Evolutionary conservation across 2,113 vertebrate species (phyloP).

Genomic region (Phodopus roborovskii): DNA sequence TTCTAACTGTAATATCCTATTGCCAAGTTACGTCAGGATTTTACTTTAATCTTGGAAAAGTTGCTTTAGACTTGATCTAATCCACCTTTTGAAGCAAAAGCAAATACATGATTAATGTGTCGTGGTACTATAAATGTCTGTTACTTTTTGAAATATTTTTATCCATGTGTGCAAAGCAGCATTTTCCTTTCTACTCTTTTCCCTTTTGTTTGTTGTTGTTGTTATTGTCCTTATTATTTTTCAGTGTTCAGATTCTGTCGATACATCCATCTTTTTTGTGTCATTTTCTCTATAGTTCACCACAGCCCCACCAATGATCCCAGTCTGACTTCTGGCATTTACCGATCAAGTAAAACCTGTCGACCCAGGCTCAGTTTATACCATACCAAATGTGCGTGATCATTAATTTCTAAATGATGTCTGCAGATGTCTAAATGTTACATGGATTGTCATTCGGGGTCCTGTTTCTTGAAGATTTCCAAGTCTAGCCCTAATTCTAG

Average conservation of each 20-base stretch:
- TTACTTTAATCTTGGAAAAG: not conserved
- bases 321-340: slow-evolving; percentile 51
- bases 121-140: not conserved
- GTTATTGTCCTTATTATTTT: not conserved
- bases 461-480: slow-evolving; percentile 29
- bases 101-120: not conserved
- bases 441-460: not conserved
- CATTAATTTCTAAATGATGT: slow-evolving; percentile 70
- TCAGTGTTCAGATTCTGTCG: slow-evolving; percentile 1
- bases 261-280: not conserved
- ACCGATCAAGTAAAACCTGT: slow-evolving; percentile 70
- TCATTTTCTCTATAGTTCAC: slow-evolving; percentile 28
- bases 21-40: not conserved
- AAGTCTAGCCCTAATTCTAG: not conserved
- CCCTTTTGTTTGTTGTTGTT: not conserved
- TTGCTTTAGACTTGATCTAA: not conserved
- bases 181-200: not conserved
- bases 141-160: not conserved
- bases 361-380: slow-evolving; percentile 72
- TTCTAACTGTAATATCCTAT: not conserved
- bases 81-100: not conserved
- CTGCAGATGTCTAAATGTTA: not conserved
- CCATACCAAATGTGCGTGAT: slow-evolving; percentile 63
- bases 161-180: not conserved
- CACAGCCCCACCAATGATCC: slow-evolving; percentile 73